These are phyloP conservation scores for Anguilla marmorata DNA, from an alignment of 2,797 vertebrate genomes.

Conservation along the genomic window DNA sequence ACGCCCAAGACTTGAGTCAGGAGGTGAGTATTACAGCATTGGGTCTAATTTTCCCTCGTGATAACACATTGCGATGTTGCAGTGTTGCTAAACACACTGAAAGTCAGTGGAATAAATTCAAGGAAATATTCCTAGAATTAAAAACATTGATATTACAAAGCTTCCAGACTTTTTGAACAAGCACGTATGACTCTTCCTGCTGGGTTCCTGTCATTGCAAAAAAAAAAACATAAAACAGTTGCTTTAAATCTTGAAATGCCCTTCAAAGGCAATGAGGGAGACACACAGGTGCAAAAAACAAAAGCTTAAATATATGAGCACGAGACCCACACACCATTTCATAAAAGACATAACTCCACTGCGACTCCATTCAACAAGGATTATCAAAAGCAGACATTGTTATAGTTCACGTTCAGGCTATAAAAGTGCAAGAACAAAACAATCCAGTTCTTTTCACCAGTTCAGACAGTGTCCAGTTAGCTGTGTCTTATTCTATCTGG, in stretches of 20 bases:
- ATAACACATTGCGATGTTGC: not conserved
- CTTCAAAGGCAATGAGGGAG: not conserved
- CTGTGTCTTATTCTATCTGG: not conserved
- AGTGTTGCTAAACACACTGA: constrained; percentile 4
- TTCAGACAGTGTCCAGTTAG: not conserved
- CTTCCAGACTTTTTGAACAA: not conserved
- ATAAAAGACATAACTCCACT: not conserved
- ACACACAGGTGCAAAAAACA: not conserved
- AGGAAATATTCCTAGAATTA: constrained; percentile 24
- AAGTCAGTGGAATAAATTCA: constrained; percentile 7
- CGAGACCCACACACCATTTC: not conserved
- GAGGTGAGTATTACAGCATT: not conserved
- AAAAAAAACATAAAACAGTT: not conserved
- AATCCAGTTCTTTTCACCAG: not conserved
- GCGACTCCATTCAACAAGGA: not conserved
- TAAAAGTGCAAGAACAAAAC: not conserved
- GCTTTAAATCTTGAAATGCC: not conserved
- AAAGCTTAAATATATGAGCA: not conserved
- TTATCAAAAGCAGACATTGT: not conserved
- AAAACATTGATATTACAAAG: constrained; percentile 16
- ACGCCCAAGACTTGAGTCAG: not conserved
- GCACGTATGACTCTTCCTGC: not conserved
- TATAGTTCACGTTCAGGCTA: not conserved
- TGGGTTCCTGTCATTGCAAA: not conserved
- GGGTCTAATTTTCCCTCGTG: not conserved